Conservation (phyloP, 2,113 vertebrate species). For the Nyctereutes procyonoides region DNA sequence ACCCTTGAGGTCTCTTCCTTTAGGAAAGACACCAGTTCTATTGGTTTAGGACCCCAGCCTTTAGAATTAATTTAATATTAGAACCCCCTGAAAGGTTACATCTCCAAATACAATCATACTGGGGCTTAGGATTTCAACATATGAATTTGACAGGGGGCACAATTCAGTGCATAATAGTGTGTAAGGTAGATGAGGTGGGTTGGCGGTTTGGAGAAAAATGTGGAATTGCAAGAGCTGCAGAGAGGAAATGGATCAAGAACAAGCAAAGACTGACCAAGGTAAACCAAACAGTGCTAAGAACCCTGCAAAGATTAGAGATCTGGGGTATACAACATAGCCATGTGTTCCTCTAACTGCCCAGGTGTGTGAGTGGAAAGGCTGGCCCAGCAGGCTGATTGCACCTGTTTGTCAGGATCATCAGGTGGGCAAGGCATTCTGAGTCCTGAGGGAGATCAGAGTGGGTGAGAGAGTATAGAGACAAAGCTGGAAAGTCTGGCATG, state of each 20-base stretch:
- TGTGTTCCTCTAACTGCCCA: background rate
- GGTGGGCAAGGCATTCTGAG: no score
- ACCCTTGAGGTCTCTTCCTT: background rate
- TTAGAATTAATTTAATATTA: background rate
- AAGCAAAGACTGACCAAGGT: background rate
- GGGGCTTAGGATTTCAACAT: background rate
- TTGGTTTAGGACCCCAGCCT: background rate
- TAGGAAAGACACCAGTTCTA: background rate
- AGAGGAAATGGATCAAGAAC: no score
- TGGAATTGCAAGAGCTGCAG: background rate
- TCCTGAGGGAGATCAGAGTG: background rate
- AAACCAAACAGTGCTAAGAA: no score
- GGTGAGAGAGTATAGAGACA: rapidly evolving
- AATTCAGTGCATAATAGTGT: background rate
- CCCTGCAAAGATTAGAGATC: background rate
- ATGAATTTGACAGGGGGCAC: background rate
- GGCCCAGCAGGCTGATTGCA: no score
- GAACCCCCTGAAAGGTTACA: background rate
- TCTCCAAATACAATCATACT: background rate
- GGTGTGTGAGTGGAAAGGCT: background rate
- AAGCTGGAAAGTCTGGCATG: background rate
- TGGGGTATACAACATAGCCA: rapidly evolving
- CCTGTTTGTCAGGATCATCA: rapidly evolving
- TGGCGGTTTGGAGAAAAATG: background rate
- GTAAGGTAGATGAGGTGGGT: background rate